Evolutionary conservation across 2,797 vertebrate genomes (phyloP), one percentile per base, ranked within the genome.

Genomic region (Chloroceryle inda): DNA sequence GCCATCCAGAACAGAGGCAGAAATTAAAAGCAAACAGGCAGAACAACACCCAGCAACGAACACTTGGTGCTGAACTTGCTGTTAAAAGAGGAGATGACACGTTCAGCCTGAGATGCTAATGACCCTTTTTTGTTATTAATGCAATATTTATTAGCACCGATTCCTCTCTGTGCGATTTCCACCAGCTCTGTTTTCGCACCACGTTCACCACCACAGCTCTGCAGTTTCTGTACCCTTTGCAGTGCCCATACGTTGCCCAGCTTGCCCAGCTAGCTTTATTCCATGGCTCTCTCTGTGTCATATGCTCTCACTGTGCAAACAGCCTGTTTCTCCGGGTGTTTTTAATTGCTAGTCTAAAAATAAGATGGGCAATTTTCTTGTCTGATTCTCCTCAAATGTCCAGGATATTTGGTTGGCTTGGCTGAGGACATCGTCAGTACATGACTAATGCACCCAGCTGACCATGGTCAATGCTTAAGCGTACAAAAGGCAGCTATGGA

Each of bases 11-110:
- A 52, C 38, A 82, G 62, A 55, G 62, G 37, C 66, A 77, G 79
- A 91, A 91, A 89, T 87, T 59, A 91, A 94, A 94, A 88, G 79
- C 78, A 89, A 92, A 91, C 14, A 92, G 74, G 83, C 75, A 74
- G 92, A 93, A 88, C 49, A 88, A 79, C 94, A 74, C 56, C 27
- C 0, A 0, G 52, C 61, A 49, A 44, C 0, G 3, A 80, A 76
- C 31, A 2, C 21, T 33, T 16, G 45, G 24, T 45, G 83, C 88
- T 64, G 87, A 85, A 79, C 52, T 53, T 24, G 75, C 85, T n/a
- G 50, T 21, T 80, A n/a, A 49, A 84, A 62, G 31, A 79, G 53
- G 37, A 64, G 75, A 59, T 47, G 72, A 14, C 9, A 38, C 55
- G 58, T 61, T 42, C 93, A 66, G 50, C 79, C 27, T 6, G 33